These are phyloP conservation scores for Halisarca cf. caerulea DNA, from an alignment of 37 sponge, comb jelly and placozoan genomes.

Conservation along the genomic window DNA sequence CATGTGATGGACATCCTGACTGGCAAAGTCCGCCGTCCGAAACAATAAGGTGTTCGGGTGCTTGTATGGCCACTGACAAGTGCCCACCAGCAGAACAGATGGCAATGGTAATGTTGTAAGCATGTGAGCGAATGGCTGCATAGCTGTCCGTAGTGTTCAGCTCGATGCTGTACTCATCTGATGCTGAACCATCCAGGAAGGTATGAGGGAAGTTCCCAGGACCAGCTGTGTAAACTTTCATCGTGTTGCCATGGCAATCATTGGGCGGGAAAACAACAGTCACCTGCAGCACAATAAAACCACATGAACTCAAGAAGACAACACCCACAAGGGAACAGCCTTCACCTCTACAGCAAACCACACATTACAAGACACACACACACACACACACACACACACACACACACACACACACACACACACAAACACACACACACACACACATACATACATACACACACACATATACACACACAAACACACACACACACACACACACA, in stretches of 20 bases:
- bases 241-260: not conserved
- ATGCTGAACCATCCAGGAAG: slow-evolving; percentile 4
- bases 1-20: slow-evolving; percentile 31
- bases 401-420: not conserved
- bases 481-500: not conserved
- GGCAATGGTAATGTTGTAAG: slow-evolving; percentile 51
- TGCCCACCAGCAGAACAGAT: slow-evolving; percentile 35
- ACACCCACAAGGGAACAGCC: no score
- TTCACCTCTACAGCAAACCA: no score
- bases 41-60: slow-evolving; percentile 12
- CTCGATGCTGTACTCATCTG: not conserved
- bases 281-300: slow-evolving; percentile 21
- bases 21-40: slow-evolving; percentile 52
- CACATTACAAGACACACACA: no score
- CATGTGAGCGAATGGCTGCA: slow-evolving; percentile 38
- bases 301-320: no score
- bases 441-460: not conserved
- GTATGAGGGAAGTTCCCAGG: slow-evolving; percentile 27
- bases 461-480: not conserved
- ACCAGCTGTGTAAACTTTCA: slow-evolving; percentile 24
- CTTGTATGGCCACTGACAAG: slow-evolving; percentile 44
- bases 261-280: slow-evolving; percentile 41
- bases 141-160: not conserved
- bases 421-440: not conserved
- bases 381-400: not conserved